Conservation (phyloP, 2,888 invertebrate species). For the Abscondita cerata region DNA sequence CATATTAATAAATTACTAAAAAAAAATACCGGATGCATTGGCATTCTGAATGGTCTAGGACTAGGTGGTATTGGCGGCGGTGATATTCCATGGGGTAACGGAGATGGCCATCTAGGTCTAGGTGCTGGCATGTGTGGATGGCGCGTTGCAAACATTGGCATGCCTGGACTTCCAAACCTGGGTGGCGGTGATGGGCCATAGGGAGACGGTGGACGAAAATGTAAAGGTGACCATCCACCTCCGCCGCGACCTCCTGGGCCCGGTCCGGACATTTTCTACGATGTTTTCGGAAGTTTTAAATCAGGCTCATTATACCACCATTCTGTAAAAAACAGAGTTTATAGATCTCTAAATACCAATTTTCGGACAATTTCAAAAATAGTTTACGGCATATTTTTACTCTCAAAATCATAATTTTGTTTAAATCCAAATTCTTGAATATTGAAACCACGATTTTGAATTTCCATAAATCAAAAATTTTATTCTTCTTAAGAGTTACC, state of each 20-base stretch:
- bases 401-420: too few relatives aligned
- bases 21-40: constrained; percentile 56
- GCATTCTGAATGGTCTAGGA: constrained; percentile 56
- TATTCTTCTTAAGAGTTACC: too few relatives aligned
- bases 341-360: too few relatives aligned
- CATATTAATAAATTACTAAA: too few relatives aligned
- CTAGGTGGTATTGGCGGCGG: constrained; percentile 57
- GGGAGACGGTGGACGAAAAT: constrained; percentile 78
- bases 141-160: constrained; percentile 58
- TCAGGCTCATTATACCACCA: too few relatives aligned
- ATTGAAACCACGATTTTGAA: too few relatives aligned
- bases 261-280: constrained; percentile 53
- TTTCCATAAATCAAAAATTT: too few relatives aligned
- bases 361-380: too few relatives aligned
- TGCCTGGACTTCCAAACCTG: constrained; percentile 62
- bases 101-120: constrained; percentile 70
- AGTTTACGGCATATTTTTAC: too few relatives aligned
- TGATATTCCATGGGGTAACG: constrained; percentile 57
- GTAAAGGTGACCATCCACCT: constrained; percentile 66
- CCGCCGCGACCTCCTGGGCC: constrained; percentile 53
- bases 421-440: too few relatives aligned
- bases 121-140: constrained; percentile 69
- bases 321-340: constrained; percentile 16
- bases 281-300: constrained; percentile 7
- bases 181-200: constrained; percentile 80